phyloP scores from a whole-genome alignment of 2,113 vertebrate species.

The Pomatorhinus ruficollis region DNA sequence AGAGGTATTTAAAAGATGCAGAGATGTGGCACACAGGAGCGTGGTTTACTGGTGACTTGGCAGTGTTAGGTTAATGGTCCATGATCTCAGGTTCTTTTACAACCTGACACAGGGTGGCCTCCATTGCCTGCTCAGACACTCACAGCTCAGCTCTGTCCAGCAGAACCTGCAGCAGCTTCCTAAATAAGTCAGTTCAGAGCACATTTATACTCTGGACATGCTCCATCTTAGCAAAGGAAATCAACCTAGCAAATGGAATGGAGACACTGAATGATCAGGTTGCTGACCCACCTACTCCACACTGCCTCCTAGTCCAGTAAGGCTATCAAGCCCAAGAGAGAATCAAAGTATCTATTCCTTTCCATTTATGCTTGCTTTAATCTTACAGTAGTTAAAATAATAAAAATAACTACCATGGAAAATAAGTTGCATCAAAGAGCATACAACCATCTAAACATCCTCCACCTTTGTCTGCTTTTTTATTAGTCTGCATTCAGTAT shows the following conservation, averaged over 20 bases:
- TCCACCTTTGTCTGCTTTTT: background rate
- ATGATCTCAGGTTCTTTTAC: background rate
- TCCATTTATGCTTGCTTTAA: background rate
- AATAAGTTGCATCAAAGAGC: conserved; percentile 2
- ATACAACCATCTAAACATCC: background rate
- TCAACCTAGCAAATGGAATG: background rate
- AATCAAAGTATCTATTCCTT: background rate
- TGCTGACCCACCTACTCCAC: background rate
- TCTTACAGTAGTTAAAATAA: background rate
- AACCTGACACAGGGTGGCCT: background rate
- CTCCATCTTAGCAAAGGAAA: background rate
- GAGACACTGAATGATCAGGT: background rate
- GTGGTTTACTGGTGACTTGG: background rate
- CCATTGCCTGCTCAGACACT: background rate
- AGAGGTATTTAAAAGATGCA: background rate
- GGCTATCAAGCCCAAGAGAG: background rate
- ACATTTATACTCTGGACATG: no score
- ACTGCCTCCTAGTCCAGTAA: background rate
- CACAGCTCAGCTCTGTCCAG: background rate
- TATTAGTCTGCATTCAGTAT: background rate
- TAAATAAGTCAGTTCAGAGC: background rate
- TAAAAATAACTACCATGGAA: conserved; percentile 3
- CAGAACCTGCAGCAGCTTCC: background rate
- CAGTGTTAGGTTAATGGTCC: background rate
- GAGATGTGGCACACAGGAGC: background rate